phyloP scores from a whole-genome alignment of 2,888 invertebrate genomes.

The Lamellibrachia columna region DNA sequence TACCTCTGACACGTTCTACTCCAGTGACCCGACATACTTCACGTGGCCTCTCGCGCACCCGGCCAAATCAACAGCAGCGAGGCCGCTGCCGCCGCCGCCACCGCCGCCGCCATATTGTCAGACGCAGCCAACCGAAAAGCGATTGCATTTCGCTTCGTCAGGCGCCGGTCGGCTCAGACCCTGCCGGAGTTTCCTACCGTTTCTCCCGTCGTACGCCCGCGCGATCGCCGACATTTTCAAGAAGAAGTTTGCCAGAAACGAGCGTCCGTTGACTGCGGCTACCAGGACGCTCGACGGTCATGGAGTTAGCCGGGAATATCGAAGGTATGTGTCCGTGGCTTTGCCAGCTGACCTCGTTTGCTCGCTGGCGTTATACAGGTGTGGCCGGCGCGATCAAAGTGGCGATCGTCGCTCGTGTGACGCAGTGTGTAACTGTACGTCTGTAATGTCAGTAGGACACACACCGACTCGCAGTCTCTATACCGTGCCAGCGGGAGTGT shows the following conservation, averaged over 20 bases:
- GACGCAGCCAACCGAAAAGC: neutral
- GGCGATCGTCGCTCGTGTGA: neutral
- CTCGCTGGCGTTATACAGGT: neutral
- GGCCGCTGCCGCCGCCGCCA: neutral
- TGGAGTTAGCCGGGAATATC: neutral
- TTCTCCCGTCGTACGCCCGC: neutral
- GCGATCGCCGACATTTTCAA: neutral
- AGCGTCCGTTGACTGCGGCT: neutral
- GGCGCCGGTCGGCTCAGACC: neutral
- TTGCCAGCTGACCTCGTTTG: neutral
- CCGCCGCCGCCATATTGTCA: neutral
- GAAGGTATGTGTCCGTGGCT: neutral
- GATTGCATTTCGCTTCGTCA: slow-evolving; percentile 6
- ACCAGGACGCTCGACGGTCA: neutral
- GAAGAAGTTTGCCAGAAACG: neutral
- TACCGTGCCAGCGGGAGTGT: neutral
- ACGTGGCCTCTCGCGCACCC: neutral
- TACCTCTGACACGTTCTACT: neutral
- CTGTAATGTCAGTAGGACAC: neutral
- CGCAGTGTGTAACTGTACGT: neutral
- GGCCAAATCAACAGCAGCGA: neutral
- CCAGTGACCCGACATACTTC: neutral
- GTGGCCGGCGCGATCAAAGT: neutral
- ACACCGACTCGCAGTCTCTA: neutral
- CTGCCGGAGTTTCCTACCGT: neutral